Evolutionary conservation across 2,113 vertebrate species (phyloP).

Genomic region (Actenoides lindsayi): DNA sequence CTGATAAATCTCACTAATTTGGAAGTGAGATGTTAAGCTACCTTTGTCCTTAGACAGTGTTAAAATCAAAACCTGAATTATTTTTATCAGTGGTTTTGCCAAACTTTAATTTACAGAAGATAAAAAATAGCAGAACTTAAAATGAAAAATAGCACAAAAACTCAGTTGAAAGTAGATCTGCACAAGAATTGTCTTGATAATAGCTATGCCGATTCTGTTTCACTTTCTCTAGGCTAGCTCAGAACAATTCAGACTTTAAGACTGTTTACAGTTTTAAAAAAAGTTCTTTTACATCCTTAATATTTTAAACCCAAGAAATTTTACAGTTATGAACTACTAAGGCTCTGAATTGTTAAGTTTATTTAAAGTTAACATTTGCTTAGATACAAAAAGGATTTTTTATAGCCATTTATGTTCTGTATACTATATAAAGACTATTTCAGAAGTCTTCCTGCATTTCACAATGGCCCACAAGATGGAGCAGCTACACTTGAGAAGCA

Average conservation of each 20-base stretch:
- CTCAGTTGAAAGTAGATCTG: background rate
- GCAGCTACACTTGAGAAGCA: background rate
- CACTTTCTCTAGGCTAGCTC: background rate
- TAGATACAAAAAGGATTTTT: background rate
- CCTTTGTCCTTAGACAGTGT: background rate
- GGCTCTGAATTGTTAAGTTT: background rate
- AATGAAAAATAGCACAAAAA: background rate
- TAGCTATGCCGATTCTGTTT: background rate
- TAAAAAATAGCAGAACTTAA: background rate
- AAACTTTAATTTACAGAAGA: background rate
- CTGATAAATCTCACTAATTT: background rate
- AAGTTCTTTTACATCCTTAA: background rate
- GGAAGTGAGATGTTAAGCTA: background rate
- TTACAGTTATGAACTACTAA: background rate
- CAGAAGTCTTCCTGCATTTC: background rate
- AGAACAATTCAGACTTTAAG: background rate
- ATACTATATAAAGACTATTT: background rate
- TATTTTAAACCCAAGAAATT: background rate
- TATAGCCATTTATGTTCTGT: background rate
- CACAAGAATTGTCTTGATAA: background rate
- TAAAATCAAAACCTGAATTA: background rate
- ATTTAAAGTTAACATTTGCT: background rate
- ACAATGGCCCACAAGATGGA: slow-evolving; percentile 43
- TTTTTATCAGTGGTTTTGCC: background rate
- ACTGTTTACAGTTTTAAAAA: background rate